These are phyloP conservation scores for Oasisia sp. DNA, from an alignment of 2,888 invertebrate species.

Conservation along the genomic window DNA sequence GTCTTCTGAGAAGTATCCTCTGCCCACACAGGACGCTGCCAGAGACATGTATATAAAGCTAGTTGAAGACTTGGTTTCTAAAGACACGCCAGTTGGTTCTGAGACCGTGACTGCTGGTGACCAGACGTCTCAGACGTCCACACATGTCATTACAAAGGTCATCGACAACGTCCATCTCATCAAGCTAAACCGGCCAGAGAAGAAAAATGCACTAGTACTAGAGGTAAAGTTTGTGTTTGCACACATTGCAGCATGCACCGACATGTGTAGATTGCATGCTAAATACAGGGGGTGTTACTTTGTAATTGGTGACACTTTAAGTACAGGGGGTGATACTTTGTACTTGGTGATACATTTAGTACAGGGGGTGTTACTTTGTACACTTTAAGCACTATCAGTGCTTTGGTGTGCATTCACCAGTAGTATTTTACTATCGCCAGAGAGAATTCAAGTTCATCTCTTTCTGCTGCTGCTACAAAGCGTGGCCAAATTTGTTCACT, in stretches of 20 bases:
- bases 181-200: conserved; percentile 79
- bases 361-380: too few species aligned
- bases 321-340: too few species aligned
- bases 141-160: conserved; percentile 35
- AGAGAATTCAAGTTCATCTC: too few species aligned
- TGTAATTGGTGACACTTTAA: too few species aligned
- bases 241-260: not conserved
- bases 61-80: conserved; percentile 63
- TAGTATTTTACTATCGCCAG: too few species aligned
- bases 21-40: conserved; percentile 67
- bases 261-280: too few species aligned
- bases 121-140: conserved; percentile 27
- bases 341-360: too few species aligned
- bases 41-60: conserved; percentile 67
- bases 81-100: conserved; percentile 34
- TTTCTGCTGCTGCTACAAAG: too few species aligned
- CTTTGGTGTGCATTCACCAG: too few species aligned
- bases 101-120: not conserved
- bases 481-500: too few species aligned
- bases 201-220: conserved; percentile 81
- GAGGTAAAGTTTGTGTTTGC: conserved; percentile 54
- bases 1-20: not conserved
- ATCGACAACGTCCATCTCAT: conserved; percentile 53
- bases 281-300: too few species aligned
- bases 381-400: too few species aligned